Base-by-base conservation (phyloP, 2,797 vertebrate genomes). In the Balearica regulorum region DNA sequence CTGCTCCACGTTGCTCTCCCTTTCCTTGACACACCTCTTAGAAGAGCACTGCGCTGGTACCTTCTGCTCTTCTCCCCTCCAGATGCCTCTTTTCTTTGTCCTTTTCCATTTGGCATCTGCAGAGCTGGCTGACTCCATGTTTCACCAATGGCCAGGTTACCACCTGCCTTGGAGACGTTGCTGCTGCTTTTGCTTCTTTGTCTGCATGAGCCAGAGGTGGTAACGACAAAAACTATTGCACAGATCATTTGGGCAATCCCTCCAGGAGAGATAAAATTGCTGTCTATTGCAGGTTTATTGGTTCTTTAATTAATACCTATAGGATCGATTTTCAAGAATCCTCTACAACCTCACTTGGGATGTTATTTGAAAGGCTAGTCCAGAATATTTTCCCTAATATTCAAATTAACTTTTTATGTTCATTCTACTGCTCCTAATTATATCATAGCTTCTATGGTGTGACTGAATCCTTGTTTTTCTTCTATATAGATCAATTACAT, bases 301-400 rank as follows among this genome's bases (percentile, higher is more conserved):
- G 37, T 46, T 84, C 78, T 87, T 92, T 90, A 95, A 96, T 93
- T 90, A 95, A 96, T 82, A 90, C 86, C 83, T 89, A 33, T 35
- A 89, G 90, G 83, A 95, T 90, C 70, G 64, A 82, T 91, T 94
- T 94, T 87, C 66, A 93, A 80, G 85, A 77, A 76, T 46, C 37
- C 13, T 19, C 28, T 33, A 26, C 16, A 53, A 18, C 13, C 51
- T 76, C 69, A 48, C 49, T 71, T 53, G 69, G 62, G 44, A 69
- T 76, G 53, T 60, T 78, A 68, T 92, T 81, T 78, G n/a, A 90
- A 93, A 95, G 53, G 48, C 82, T 91, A 87, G n/a, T 25, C 54
- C 78, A 87, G 55, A 79, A 77, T 86, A 68, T 83, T 89, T 91
- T 43, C 24, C 19, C 35, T 84, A 89, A 49, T 64, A 94, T 80